Percentiles rank a stretch among this genome's conserved stretches.
phyloP scores from a whole-genome alignment of 2,888 invertebrate genomes.

The Hipparchia semele region DNA sequence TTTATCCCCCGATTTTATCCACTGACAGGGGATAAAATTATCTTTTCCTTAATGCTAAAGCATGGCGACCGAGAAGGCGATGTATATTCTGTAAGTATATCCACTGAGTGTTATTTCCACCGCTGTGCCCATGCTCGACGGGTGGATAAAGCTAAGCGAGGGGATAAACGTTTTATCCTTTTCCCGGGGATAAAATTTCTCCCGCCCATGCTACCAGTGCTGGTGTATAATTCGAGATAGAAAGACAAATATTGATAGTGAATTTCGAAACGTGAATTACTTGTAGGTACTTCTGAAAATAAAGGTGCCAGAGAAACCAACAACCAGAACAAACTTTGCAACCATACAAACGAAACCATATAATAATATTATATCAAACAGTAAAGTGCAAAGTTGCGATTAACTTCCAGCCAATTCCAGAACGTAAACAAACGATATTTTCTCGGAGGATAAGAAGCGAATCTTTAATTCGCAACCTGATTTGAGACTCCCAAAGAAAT shows the following conservation, averaged over 20 bases:
- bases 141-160: no score
- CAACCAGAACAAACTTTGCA: constrained; percentile 1
- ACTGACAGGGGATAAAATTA: no score
- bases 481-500: constrained; percentile 48
- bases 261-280: constrained; percentile 1
- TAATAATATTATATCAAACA: constrained; percentile 18
- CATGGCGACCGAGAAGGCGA: no score
- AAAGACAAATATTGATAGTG: background rate
- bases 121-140: background rate
- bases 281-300: background rate
- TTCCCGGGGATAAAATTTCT: no score
- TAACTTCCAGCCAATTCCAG: constrained; percentile 20
- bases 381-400: constrained; percentile 22
- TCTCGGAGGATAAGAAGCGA: constrained; percentile 35
- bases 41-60: no score
- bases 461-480: constrained; percentile 42
- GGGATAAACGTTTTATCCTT: no score
- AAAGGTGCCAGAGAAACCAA: constrained; percentile 20
- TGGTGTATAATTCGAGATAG: background rate
- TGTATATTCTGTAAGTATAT: no score
- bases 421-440: constrained; percentile 30
- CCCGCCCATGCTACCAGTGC: no score
- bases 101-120: no score
- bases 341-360: constrained; percentile 11
- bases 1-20: no score